Conservation (phyloP, 2,113 vertebrate genomes). For the Chaetura pelagica region DNA sequence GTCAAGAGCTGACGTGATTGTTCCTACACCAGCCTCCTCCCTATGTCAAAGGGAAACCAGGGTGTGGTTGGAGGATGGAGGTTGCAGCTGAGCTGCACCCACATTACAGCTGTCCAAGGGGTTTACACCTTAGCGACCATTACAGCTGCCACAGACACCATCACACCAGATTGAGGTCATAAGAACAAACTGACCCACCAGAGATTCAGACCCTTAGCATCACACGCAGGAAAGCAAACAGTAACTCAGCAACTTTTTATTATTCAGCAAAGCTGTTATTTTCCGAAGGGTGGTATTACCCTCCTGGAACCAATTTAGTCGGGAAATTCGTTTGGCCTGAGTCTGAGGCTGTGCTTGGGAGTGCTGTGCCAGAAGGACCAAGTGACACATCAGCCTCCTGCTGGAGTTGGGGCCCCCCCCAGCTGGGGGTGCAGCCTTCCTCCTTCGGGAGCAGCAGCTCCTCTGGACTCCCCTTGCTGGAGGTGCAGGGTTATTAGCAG, state of each 20-base stretch:
- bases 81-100: neutral
- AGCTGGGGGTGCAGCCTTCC: accelerated
- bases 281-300: neutral
- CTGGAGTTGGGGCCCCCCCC: accelerated
- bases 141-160: neutral
- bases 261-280: neutral
- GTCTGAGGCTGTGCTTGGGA: neutral
- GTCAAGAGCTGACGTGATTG: neutral
- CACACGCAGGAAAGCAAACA: neutral
- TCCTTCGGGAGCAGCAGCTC: neutral
- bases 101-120: neutral
- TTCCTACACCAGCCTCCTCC: neutral
- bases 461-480: neutral
- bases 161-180: accelerated
- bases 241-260: too few species aligned
- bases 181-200: neutral
- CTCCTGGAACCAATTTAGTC: neutral
- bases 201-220: neutral
- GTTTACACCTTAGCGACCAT: neutral
- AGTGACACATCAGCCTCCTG: accelerated
- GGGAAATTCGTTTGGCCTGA: neutral
- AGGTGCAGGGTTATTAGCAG: neutral
- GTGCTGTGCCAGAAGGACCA: neutral
- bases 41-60: neutral
- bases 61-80: neutral